phyloP scores from a whole-genome alignment of 2,113 vertebrate species.

The Phocoena phocoena region DNA sequence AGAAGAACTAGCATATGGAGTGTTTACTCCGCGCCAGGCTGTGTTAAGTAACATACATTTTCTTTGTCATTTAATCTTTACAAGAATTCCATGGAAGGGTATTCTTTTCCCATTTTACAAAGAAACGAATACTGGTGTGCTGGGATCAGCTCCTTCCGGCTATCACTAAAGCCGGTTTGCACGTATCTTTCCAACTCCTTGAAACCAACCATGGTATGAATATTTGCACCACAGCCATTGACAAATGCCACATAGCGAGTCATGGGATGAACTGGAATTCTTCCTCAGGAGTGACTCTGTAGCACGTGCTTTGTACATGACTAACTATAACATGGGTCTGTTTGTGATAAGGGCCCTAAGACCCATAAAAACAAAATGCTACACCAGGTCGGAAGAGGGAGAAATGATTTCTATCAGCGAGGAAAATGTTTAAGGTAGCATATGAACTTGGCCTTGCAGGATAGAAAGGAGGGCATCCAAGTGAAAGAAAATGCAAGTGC shows the following conservation, averaged over 20 bases:
- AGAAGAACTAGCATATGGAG: fast-evolving
- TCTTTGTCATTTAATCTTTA: not conserved
- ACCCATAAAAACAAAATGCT: not conserved
- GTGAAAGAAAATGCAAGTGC: not conserved
- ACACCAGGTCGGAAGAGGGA: not conserved
- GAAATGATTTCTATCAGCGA: not conserved
- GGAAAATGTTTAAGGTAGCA: not conserved
- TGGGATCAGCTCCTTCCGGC: fast-evolving
- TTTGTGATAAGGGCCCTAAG: not conserved
- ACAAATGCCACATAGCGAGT: not conserved
- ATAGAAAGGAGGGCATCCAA: not conserved
- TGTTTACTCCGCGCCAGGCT: not conserved
- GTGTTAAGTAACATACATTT: not conserved
- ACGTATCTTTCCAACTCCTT: not conserved
- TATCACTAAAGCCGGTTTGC: not conserved
- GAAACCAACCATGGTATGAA: not conserved
- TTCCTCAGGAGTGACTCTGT: not conserved
- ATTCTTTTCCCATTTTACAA: not conserved
- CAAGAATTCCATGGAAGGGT: not conserved
- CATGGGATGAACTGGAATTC: not conserved
- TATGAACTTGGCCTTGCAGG: not conserved
- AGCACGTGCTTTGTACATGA: not conserved
- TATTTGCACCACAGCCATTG: not conserved
- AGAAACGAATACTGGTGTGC: not conserved
- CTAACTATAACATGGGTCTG: not conserved